Evolutionary conservation across 2,797 vertebrate genomes (phyloP).

Genomic region (Chelon labrosus): DNA sequence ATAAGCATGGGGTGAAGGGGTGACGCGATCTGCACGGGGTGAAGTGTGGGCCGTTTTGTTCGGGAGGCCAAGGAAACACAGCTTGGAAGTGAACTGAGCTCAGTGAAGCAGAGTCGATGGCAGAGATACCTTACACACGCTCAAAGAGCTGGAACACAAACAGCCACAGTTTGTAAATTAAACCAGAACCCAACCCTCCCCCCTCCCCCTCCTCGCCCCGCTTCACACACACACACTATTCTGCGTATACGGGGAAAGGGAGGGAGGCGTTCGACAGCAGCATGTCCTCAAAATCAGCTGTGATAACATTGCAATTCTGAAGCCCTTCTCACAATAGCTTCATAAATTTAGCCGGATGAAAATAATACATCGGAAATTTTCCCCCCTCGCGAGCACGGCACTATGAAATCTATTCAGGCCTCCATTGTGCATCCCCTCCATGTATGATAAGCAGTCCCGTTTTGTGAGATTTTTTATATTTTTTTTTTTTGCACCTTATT

Average conservation of each 20-base stretch:
- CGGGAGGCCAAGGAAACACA: slow-evolving; percentile 60
- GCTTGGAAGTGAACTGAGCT: slow-evolving; percentile 67
- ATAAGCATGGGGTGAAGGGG: slow-evolving; percentile 70
- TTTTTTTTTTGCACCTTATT: slow-evolving; percentile 63
- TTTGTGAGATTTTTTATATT: slow-evolving; percentile 53
- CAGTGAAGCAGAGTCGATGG: slow-evolving; percentile 75
- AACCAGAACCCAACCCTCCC: slow-evolving; percentile 51
- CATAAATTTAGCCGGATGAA: neutral
- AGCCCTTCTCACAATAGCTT: neutral
- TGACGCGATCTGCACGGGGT: slow-evolving; percentile 71
- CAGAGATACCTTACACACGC: slow-evolving; percentile 77
- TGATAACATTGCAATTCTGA: slow-evolving; percentile 1
- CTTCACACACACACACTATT: slow-evolving; percentile 10
- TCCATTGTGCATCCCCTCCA: slow-evolving; percentile 31
- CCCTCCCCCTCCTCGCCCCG: neutral
- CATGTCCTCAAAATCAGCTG: slow-evolving; percentile 20
- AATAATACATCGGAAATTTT: neutral
- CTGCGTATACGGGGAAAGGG: neutral
- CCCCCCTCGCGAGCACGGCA: neutral
- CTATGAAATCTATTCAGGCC: slow-evolving; percentile 10
- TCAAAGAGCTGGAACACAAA: slow-evolving; percentile 82
- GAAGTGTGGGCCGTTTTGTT: slow-evolving; percentile 78
- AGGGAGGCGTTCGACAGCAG: neutral
- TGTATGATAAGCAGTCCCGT: slow-evolving; percentile 48
- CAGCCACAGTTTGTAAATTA: slow-evolving; percentile 79